phyloP scores from a whole-genome alignment of 1,140 invertebrate genomes.

The Cydia pomonella region DNA sequence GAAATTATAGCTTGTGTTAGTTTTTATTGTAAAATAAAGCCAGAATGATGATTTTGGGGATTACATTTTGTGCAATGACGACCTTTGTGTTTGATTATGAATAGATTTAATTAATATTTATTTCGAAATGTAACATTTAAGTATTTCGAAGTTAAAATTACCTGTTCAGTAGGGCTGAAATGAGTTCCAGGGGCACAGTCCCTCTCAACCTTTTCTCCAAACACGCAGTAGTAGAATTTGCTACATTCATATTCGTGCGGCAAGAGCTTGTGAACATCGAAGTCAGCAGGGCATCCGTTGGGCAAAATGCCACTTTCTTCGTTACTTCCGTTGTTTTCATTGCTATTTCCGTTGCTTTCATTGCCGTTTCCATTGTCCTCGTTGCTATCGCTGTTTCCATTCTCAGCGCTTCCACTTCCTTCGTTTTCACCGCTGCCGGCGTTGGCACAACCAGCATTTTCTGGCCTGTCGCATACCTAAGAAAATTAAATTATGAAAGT shows the following conservation, averaged over 20 bases:
- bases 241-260: slow-evolving; percentile 38
- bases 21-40: no score
- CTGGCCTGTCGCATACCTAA: slow-evolving; percentile 39
- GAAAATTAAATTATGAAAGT: no score
- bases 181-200: slow-evolving; percentile 34
- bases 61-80: no score
- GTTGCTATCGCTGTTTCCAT: background rate
- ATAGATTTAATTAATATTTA: no score
- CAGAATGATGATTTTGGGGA: no score
- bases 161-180: slow-evolving; percentile 36
- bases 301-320: slow-evolving; percentile 10
- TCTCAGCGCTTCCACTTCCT: background rate
- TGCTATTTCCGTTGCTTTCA: background rate
- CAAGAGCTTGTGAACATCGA: slow-evolving; percentile 35
- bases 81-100: no score
- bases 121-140: no score
- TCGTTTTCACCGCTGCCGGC: background rate
- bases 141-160: background rate
- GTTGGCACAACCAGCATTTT: background rate
- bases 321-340: no score
- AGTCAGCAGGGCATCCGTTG: slow-evolving; percentile 42
- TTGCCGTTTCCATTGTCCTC: slow-evolving; percentile 12
- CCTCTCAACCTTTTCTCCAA: slow-evolving; percentile 36
- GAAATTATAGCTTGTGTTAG: no score
- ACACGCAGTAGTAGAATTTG: slow-evolving; percentile 44